These are phyloP conservation scores for Notechis scutatus DNA, from an alignment of 2,113 vertebrate genomes.

Conservation along the genomic window DNA sequence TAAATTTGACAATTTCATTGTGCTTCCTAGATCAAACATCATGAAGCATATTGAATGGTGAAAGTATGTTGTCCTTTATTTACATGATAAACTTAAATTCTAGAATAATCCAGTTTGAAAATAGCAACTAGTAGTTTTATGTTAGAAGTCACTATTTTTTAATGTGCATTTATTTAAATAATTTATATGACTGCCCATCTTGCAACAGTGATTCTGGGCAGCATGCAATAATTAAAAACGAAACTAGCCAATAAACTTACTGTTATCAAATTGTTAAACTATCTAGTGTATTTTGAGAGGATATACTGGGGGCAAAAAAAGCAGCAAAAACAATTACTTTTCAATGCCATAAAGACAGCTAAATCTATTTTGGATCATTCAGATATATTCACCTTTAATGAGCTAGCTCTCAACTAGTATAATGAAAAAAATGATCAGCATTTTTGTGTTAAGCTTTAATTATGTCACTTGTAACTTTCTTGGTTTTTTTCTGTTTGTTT, in stretches of 20 bases:
- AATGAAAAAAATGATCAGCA: background rate
- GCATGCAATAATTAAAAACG: background rate
- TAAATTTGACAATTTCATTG: background rate
- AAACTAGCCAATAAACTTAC: background rate
- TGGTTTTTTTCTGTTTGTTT: background rate
- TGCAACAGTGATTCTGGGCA: background rate
- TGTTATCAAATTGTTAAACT: background rate
- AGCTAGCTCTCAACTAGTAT: background rate
- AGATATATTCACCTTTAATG: background rate
- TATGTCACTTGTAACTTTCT: background rate
- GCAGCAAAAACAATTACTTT: background rate
- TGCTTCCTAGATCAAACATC: background rate
- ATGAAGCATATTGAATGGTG: background rate
- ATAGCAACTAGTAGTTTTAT: background rate
- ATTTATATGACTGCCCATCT: background rate
- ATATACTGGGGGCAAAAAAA: background rate
- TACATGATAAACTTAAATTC: background rate
- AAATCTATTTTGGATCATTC: background rate
- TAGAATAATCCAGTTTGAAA: background rate
- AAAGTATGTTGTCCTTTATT: background rate
- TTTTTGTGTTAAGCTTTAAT: background rate
- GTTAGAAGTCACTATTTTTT: background rate
- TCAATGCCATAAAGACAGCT: background rate
- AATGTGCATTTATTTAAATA: background rate
- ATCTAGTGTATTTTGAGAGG: background rate